Evolutionary conservation across 2,888 invertebrate genomes (phyloP), one percentile per base, ranked within the genome.

Genomic region (Archips xylosteana): DNA sequence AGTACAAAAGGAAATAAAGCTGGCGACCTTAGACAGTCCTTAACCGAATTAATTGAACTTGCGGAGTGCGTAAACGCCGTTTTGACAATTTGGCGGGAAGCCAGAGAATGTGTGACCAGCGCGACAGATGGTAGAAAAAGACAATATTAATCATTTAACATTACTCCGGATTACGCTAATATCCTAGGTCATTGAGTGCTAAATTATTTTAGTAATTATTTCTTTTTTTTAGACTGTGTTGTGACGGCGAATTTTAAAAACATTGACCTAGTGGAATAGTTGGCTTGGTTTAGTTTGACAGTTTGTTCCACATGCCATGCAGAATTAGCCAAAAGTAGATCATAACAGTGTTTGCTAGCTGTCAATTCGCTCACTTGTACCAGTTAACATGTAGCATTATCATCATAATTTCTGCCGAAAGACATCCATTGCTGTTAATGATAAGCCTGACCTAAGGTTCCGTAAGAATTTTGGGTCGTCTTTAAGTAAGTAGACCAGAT

Each of bases 1-100:
- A n/a, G 32, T 65, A 51, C 49, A 34, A 65, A 65, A 65, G 36
- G 65, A 65, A 65, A 36, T 15, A 51, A 34, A 64, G n/a, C 15
- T 10, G 6, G 49, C 36, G 65, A 51, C 65, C 65, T 65, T 51
- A 39, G 0, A 51, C 51, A 15, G 36, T 65, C 65, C 65, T 65
- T 65, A 65, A 65, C 65, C 65, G 65, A 65, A 36, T 65, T 65
- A 36, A n/a, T 51, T 51, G 65, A 65, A 65, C 65, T 65, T 51
- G 49, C 49, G 10, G 12, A 51, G 32, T 15, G 32, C 42, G 51
- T 49, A 51, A 51, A 65, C 65, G n/a, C 9, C 10, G 57, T 39
- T 60, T 60, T 8, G 9, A 60, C 60, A 36, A 60, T 39, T 59
- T 65, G 49, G 51, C 49, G 1, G 3, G 10, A 10, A 9, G 64